Conservation (phyloP, 2,797 vertebrate genomes). For the Harpagifer antarcticus region DNA sequence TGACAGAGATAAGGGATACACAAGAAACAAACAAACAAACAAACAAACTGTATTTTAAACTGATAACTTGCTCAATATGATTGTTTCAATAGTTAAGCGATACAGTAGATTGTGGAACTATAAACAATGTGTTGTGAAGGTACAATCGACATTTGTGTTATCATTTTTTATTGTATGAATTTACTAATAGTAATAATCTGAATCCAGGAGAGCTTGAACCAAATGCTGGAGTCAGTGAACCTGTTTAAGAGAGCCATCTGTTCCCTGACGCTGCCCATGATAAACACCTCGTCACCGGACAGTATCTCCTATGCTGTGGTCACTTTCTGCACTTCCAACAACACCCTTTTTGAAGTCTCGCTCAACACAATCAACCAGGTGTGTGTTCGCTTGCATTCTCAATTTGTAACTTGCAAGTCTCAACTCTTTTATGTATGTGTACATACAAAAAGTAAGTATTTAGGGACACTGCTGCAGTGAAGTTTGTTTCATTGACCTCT, state of each 20-base stretch:
- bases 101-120: not conserved
- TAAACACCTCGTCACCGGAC: slow-evolving; percentile 53
- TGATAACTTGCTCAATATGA: not conserved
- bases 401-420: not conserved
- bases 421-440: too few species aligned
- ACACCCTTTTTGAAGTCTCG: slow-evolving; percentile 76
- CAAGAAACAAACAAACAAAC: not conserved
- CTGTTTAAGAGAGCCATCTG: slow-evolving; percentile 78
- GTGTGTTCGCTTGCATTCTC: not conserved
- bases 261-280: slow-evolving; percentile 52
- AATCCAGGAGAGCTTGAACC: slow-evolving; percentile 56
- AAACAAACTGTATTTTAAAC: not conserved
- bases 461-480: too few species aligned
- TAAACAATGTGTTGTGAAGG: not conserved
- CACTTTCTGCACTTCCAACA: slow-evolving; percentile 79
- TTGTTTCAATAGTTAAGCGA: not conserved
- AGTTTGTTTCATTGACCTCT: not conserved
- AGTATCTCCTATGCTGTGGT: slow-evolving; percentile 36
- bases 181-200: not conserved
- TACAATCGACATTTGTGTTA: not conserved
- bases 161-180: not conserved
- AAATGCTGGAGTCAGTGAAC: slow-evolving; percentile 67
- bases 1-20: not conserved
- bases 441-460: not conserved
- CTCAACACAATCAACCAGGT: slow-evolving; percentile 80